Evolutionary conservation across 2,113 vertebrate species (phyloP), one percentile per base, ranked within the genome.

Genomic region (Lophius piscatorius): DNA sequence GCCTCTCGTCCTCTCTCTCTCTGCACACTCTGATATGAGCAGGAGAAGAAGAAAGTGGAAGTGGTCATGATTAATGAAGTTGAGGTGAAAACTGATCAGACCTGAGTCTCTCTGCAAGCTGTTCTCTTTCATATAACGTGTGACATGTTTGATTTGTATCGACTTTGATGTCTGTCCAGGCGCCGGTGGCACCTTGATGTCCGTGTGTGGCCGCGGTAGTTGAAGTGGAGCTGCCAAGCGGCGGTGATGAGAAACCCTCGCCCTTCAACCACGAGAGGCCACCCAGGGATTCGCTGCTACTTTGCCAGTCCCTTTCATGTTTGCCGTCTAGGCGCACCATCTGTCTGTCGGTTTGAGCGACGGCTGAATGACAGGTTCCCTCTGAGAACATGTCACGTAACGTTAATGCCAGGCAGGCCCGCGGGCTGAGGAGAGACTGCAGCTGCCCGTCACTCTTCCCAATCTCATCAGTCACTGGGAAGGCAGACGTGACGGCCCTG

Each of bases 371-470:
- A 88, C 84, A 36, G 85, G 72, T 81, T 89, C 84, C 81, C 82
- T 85, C 83, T 81, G 83, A 87, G 84, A 91, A 88, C 88, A 88
- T 88, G 87, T 81, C 83, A 85, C 87, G 67, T 75, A 71, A 84
- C 67, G 84, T 52, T 87, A 88, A 89, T 87, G 88, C 88, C 87
- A 85, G 82, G 70, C 87, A 70, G 80, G 86, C 82, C 89, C 65
- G 75, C 78, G 26, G 87, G 88, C 85, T 74, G 82, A 78, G 76
- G 49, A 69, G 52, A 86, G 71, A 87, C 86, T 86, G 80, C 84
- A 81, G 87, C 84, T 89, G 83, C 78, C 88, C 85, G 84, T 90
- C 89, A 89, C 80, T 88, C 83, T 85, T 66, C 70, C 76, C 81
- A 78, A 79, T 69, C 83, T 82, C 86, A 80, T 90, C 85, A 86